Conservation (phyloP, 2,888 invertebrate species). For the Nomada ferruginata region DNA sequence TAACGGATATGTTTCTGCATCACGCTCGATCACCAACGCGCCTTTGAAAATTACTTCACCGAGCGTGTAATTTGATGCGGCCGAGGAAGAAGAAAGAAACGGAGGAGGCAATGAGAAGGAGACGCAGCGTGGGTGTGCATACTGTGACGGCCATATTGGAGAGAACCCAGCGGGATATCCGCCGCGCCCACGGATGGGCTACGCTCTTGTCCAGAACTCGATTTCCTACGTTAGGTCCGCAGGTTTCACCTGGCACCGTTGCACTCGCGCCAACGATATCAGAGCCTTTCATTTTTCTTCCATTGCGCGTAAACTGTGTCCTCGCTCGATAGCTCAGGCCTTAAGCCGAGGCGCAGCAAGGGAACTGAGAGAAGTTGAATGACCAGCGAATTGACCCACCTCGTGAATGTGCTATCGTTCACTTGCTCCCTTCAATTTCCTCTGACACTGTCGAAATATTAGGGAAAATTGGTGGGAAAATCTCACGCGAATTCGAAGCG, state of each 20-base stretch:
- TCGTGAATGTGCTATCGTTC: too few species aligned
- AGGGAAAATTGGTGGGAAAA: too few species aligned
- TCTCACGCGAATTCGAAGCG: too few species aligned
- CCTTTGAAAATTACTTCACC: constrained; percentile 69
- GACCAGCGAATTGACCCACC: too few species aligned
- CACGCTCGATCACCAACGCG: constrained; percentile 61
- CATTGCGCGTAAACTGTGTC: constrained; percentile 31
- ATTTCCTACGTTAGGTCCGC: constrained; percentile 22
- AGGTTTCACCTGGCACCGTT: constrained; percentile 56
- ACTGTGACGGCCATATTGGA: constrained; percentile 79
- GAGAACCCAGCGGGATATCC: constrained; percentile 79
- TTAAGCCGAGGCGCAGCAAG: too few species aligned
- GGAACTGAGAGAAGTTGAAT: too few species aligned
- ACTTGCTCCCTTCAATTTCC: too few species aligned
- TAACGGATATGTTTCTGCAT: constrained; percentile 69
- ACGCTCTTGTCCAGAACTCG: constrained; percentile 43
- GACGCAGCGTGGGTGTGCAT: constrained; percentile 76
- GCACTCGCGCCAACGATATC: constrained; percentile 44
- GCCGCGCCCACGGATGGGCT: constrained; percentile 78
- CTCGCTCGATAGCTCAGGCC: too few species aligned
- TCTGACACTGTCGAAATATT: too few species aligned
- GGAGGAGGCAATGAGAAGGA: constrained; percentile 35
- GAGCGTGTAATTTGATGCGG: constrained; percentile 70
- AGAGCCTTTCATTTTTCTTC: constrained; percentile 62
- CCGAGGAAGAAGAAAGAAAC: constrained; percentile 41